These are phyloP conservation scores for Plagodis pulveraria DNA, from an alignment of 2,888 invertebrate species.

Conservation along the genomic window DNA sequence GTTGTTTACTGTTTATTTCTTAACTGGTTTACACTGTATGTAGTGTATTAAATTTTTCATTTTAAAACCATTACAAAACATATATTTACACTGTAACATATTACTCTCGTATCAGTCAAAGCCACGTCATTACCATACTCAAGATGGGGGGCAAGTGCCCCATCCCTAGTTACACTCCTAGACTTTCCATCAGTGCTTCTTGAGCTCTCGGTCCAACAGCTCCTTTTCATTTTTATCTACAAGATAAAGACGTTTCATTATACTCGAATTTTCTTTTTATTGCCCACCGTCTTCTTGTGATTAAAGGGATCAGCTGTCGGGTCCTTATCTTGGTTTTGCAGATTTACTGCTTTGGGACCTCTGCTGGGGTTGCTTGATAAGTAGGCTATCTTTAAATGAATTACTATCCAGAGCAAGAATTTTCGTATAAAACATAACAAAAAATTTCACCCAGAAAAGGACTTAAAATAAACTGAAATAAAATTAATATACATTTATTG, in stretches of 20 bases:
- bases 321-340: slow-evolving; percentile 9
- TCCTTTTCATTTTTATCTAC: slow-evolving; percentile 52
- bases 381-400: not conserved
- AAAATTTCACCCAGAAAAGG: too few species aligned
- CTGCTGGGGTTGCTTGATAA: not conserved
- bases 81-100: too few species aligned
- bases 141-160: not conserved
- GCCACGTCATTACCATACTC: not conserved
- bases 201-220: slow-evolving; percentile 26
- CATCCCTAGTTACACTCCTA: not conserved
- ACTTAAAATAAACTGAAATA: too few species aligned
- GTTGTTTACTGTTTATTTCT: too few species aligned
- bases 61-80: too few species aligned
- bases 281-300: slow-evolving; percentile 44
- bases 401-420: too few species aligned
- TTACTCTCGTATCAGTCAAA: not conserved
- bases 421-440: too few species aligned
- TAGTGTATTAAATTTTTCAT: too few species aligned
- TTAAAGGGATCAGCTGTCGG: slow-evolving; percentile 49
- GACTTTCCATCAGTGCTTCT: not conserved
- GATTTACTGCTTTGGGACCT: slow-evolving; percentile 6
- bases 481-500: too few species aligned
- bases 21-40: too few species aligned
- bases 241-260: slow-evolving; percentile 69
- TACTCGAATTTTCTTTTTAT: slow-evolving; percentile 59